Base-by-base conservation (phyloP, 2,888 invertebrate genomes). In the Athalia circularis region DNA sequence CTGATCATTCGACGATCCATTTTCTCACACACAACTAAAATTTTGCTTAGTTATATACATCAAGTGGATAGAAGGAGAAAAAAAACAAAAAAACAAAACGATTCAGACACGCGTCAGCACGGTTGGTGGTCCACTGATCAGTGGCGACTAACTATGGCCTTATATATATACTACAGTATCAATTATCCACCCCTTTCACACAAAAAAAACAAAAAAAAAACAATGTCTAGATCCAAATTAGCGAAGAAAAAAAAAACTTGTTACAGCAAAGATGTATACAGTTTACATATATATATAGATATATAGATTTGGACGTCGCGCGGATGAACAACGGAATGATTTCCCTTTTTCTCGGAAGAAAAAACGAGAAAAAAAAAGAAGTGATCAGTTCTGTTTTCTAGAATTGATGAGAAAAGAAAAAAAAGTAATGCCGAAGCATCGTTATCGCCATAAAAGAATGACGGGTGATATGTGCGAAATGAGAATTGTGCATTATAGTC, bases 51-150 rank as follows among this genome's bases (percentile, higher is more conserved):
- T 29, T 29, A 2, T 29, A 29, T 29, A 29, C 29, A 29, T 75
- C 75, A 62, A 75, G 62, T 29, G 29, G 29, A 29, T 0, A 29
- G 29, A 2, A 29, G 29, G 2, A 29, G 29, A 29, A 29, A 2
- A 29, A 29, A 29, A 64, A 62, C n/a, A 61, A 11, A 62, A 75
- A 62, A 75, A 61, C 62, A n/a, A n/a, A n/a, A n/a, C 62, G 50
- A 75, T 75, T 64, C 62, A 79, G 85, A 81, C 84, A 84, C 86
- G 87, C 85, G 87, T 80, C 84, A 79, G 80, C 86, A 47, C 88
- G 80, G 72, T 86, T 84, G 88, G 88, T 86, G 88, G 88, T 83
- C 85, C 78, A 70, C 59, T 82, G 80, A 82, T 82, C 79, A 79
- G 79, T 77, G 77, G 70, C 43, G 48, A 43, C 47, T 77, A 64